phyloP scores from a whole-genome alignment of 2,113 vertebrate genomes.

The Papio anubis region DNA sequence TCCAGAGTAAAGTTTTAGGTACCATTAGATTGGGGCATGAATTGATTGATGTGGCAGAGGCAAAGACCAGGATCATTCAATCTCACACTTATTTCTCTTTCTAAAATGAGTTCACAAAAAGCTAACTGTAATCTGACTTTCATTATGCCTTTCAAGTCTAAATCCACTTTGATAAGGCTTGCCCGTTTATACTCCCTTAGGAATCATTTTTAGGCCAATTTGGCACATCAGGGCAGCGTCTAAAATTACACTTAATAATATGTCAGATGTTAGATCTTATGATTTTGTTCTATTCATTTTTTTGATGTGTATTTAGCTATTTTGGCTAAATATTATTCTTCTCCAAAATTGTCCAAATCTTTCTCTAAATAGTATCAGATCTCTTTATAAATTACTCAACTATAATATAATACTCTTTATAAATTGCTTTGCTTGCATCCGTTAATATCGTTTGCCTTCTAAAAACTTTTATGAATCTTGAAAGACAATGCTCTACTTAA shows the following conservation, averaged over 20 bases:
- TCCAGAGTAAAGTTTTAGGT: background rate
- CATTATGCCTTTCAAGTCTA: slow-evolving; percentile 42
- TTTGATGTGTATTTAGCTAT: slow-evolving; percentile 2
- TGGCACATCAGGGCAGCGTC: background rate
- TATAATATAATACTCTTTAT: background rate
- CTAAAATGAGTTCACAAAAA: slow-evolving; percentile 19
- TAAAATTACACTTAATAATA: background rate
- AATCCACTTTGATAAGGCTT: slow-evolving; percentile 47
- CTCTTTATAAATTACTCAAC: background rate
- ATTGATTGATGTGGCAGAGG: background rate
- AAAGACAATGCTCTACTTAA: background rate
- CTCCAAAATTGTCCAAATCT: background rate
- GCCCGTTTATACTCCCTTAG: background rate
- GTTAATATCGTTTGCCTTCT: background rate
- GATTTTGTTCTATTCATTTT: background rate
- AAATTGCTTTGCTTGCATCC: background rate
- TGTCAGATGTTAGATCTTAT: slow-evolving; percentile 1
- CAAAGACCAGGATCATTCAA: background rate
- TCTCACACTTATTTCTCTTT: background rate
- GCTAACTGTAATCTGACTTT: background rate
- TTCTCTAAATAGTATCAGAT: background rate
- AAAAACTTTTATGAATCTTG: background rate
- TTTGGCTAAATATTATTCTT: background rate
- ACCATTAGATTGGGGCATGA: background rate
- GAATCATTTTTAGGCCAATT: background rate